phyloP scores from a whole-genome alignment of 2,797 vertebrate genomes.

The Mus minutoides region DNA sequence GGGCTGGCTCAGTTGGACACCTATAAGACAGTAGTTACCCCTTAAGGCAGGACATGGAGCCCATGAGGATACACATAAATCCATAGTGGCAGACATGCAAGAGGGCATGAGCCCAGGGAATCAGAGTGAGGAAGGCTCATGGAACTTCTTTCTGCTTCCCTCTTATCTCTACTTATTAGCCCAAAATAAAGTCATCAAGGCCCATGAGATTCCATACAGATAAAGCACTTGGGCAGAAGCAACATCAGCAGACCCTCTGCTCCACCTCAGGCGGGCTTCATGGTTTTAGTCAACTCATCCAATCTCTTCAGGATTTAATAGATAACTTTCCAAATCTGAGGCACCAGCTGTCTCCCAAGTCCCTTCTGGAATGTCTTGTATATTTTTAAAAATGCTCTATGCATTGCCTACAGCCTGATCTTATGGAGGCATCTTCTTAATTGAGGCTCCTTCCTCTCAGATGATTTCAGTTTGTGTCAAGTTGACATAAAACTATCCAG shows the following conservation, averaged over 20 bases:
- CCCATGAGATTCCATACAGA: too few relatives aligned
- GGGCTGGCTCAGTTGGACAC: too few relatives aligned
- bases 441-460: background rate
- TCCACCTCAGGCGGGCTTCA: too few relatives aligned
- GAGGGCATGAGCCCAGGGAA: background rate
- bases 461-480: too few relatives aligned
- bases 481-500: background rate
- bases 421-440: background rate
- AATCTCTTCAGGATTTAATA: background rate
- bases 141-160: background rate
- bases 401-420: background rate
- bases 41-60: background rate
- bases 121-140: background rate
- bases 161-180: background rate
- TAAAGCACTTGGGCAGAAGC: background rate
- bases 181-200: background rate
- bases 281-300: background rate
- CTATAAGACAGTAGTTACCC: background rate
- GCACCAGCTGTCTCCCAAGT: background rate
- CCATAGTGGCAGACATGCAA: background rate
- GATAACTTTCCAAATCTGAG: background rate
- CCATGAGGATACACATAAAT: background rate
- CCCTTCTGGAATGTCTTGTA: background rate
- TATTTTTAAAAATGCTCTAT: background rate
- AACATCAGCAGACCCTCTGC: background rate